A percentile compares a stretch with the other conserved stretches of the same genome.
These are phyloP conservation scores for Rhinoderma darwinii DNA, from an alignment of 2,113 vertebrate genomes.

Conservation along the genomic window DNA sequence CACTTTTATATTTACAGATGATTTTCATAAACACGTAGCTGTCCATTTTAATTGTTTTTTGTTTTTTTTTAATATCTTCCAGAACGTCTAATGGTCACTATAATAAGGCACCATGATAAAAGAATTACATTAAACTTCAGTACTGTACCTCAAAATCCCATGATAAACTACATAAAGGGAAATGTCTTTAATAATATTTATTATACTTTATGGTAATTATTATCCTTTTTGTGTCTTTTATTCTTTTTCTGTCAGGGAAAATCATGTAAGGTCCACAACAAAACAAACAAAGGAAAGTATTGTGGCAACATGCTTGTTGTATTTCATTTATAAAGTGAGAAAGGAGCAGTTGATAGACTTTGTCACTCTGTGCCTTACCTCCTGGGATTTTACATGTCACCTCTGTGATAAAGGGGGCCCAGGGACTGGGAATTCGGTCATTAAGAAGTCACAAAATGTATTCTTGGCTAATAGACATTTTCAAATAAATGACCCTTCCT, in stretches of 20 bases:
- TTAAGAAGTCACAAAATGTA: background rate
- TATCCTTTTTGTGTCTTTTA: background rate
- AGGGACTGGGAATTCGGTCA: background rate
- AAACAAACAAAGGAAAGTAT: background rate
- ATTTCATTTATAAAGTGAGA: background rate
- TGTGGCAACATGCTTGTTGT: background rate
- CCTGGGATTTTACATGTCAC: conserved; percentile 10
- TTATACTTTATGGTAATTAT: background rate
- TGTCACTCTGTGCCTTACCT: background rate
- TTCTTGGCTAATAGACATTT: conserved; percentile 4
- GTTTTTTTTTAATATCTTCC: background rate
- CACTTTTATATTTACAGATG: too few species aligned
- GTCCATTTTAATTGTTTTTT: too few species aligned
- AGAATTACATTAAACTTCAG: too few species aligned
- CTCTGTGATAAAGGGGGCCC: background rate
- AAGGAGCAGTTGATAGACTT: background rate
- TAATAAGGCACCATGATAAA: background rate
- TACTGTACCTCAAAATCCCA: too few species aligned
- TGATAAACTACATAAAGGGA: background rate
- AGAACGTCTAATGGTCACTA: background rate
- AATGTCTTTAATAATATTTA: background rate
- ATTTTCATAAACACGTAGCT: too few species aligned
- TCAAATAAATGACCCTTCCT: conserved; percentile 16
- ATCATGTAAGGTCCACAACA: background rate
- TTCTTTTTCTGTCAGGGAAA: background rate